Evolutionary conservation across 2,113 vertebrate genomes (phyloP), one percentile per base, ranked within the genome.

Genomic region (Colossoma macropomum): DNA sequence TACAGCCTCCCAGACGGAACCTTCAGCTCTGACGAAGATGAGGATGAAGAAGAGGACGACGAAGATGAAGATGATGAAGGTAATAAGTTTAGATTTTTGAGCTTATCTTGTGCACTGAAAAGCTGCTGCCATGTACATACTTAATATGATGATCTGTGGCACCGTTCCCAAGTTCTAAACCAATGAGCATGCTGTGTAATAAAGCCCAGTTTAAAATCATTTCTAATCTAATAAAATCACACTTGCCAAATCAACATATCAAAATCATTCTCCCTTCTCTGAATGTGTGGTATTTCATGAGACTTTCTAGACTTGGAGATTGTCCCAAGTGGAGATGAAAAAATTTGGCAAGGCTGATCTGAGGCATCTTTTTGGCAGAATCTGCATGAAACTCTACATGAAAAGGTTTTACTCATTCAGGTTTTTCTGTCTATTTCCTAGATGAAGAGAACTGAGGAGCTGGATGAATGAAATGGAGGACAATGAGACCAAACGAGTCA

Each of bases 1-100:
- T 99, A 99, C 93, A 99, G 97, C 86, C 93, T 99, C 87, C 98
- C 98, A 0, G 97, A 99, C 0, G 98, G 98, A 48, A 99, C 98
- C 85, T 99, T 99, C 93, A 99, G 98, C 93, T 99, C 98, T 0
- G 98, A 99, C 3, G 98, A 99, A 70, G 98, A 99, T 0, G 97
- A 99, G 0, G 98, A 99, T 65, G 97, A 99, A 0, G 98, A 99
- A 0, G 98, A 99, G 0, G 98, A 99, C 0, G 98, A 99, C 0
- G 97, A 98, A 3, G 97, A 99, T 0, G 98, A 98, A 11, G 97
- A 99, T 65, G 98, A 96, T 45, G 95, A 95, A 86, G 95, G 93
- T 93, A 81, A 86, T 6, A 28, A 28, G 4, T 25, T 27, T 15
- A 68, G 34, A 34, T 15, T 10, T 27, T 15, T 30, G 60, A 63